Conservation (phyloP, 2,113 vertebrate genomes). For the Geothlypis trichas region DNA sequence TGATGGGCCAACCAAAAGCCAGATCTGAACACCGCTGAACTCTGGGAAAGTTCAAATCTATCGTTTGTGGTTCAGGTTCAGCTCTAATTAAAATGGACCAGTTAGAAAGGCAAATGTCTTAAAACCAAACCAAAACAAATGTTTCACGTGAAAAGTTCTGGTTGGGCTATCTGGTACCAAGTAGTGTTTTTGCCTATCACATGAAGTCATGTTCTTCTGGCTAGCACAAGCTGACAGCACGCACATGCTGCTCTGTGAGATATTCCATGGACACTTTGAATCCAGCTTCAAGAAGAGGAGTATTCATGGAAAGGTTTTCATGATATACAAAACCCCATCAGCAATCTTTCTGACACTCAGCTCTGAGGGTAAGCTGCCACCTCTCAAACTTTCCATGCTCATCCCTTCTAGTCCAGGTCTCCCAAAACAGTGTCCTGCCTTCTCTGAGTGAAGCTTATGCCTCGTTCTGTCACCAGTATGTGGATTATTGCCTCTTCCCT, state of each 20-base stretch:
- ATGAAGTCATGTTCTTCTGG: background rate
- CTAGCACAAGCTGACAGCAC: background rate
- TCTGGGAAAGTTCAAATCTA: conserved; percentile 66
- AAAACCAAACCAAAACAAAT: conserved; percentile 60
- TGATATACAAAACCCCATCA: background rate
- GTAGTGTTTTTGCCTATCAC: background rate
- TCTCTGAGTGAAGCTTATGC: background rate
- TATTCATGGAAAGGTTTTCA: background rate
- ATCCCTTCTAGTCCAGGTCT: background rate
- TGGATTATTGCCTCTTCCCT: conserved; percentile 43
- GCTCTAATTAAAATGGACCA: conserved; percentile 63
- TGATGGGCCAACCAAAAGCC: conserved; percentile 67
- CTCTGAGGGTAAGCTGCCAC: background rate
- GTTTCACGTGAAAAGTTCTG: conserved; percentile 59
- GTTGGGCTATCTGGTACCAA: background rate
- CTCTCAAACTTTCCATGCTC: background rate
- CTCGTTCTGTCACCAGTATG: conserved; percentile 38
- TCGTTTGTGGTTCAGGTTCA: conserved; percentile 68
- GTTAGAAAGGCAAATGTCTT: conserved; percentile 44
- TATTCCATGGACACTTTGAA: background rate
- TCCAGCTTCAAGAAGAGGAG: background rate
- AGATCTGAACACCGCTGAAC: conserved; percentile 65
- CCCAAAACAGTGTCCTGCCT: background rate
- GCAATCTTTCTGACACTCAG: background rate
- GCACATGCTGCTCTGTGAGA: background rate